Base-by-base conservation (phyloP, 2,888 invertebrate species). In the Aphodius granarius region DNA sequence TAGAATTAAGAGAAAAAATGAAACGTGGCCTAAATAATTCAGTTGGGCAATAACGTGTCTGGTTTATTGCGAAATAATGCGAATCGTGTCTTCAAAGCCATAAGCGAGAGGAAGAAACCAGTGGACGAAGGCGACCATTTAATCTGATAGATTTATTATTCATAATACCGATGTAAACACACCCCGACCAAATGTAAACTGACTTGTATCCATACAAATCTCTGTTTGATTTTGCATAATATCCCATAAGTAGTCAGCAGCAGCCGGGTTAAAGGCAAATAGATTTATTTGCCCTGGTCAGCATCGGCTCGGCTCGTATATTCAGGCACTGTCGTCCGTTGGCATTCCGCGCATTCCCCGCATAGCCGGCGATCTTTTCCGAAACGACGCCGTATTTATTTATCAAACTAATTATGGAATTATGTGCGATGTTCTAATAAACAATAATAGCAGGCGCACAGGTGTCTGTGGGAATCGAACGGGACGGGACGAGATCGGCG, bases 361-460 rank as follows among this genome's bases (percentile, higher is more conserved):
- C n/a, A 68, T 68, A 21, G 20, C 68, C 6, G 16, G 5, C 68
- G 68, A n/a, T 68, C 68, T 21, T 66, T 20, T 66, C 15, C 19
- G 19, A 20, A 66, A 16, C 68, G 68, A n/a, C 66, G 19, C 66
- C 19, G 68, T 68, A 68, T 68, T 21, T 22, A 20, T 68, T 68
- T 43, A 68, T 22, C 19, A 20, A n/a, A 70, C 70, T 77, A 77
- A 77, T 77, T 77, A 74, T 70, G 63, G 76, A 76, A 76, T 76
- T 76, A 74, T 65, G 71, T 74, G 74, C 70, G 71, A 75, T 77
- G 73, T 75, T 75, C 73, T 75, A 75, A 77, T 77, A 75, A 75
- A 74, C 70, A 75, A 68, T 68, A 68, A 68, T 68, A 66, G 68
- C 68, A 22, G 68, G 18, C 21, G 21, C 20, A 22, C 68, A 68